Conservation (phyloP, 30 jellyfish, hydroid and myxozoan species). For the Pelagia noctiluca region DNA sequence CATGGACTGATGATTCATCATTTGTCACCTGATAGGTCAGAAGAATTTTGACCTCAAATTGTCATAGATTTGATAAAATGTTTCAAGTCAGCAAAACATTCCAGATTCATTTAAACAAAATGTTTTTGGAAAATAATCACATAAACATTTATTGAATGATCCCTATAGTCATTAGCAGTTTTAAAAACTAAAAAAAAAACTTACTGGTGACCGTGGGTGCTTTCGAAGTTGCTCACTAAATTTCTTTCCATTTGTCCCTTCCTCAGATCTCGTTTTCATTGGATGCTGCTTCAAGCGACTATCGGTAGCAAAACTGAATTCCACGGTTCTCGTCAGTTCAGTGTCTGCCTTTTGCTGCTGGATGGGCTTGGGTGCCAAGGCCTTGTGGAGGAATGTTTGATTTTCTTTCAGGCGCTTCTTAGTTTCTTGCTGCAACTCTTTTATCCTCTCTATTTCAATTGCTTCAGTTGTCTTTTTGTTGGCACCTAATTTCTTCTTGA, state of each 20-base stretch:
- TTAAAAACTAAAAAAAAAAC: background rate
- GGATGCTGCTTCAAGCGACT: conserved; percentile 77
- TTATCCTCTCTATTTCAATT: conserved; percentile 64
- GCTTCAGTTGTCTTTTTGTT: conserved; percentile 71
- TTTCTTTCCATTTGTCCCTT: conserved; percentile 19
- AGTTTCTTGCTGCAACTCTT: conserved; percentile 78
- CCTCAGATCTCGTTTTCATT: conserved; percentile 74
- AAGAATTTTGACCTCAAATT: no score
- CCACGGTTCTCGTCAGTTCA: conserved; percentile 77
- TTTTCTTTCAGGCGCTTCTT: conserved; percentile 59
- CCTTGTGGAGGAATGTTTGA: conserved; percentile 67
- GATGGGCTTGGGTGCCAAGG: conserved; percentile 75
- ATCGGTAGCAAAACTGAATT: conserved; percentile 93
- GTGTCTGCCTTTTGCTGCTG: conserved; percentile 54
- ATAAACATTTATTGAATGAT: no score
- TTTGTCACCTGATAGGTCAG: no score
- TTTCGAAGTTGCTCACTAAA: conserved; percentile 80
- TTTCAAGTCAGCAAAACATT: no score
- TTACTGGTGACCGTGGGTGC: conserved; percentile 97
- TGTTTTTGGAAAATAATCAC: no score
- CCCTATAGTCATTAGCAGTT: no score
- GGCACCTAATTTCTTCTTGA: conserved; percentile 25
- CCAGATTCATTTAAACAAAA: no score
- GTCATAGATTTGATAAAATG: no score
- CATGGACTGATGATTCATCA: no score